Base-by-base conservation (phyloP, 1,140 invertebrate genomes). In the Trichonephila clavata region DNA sequence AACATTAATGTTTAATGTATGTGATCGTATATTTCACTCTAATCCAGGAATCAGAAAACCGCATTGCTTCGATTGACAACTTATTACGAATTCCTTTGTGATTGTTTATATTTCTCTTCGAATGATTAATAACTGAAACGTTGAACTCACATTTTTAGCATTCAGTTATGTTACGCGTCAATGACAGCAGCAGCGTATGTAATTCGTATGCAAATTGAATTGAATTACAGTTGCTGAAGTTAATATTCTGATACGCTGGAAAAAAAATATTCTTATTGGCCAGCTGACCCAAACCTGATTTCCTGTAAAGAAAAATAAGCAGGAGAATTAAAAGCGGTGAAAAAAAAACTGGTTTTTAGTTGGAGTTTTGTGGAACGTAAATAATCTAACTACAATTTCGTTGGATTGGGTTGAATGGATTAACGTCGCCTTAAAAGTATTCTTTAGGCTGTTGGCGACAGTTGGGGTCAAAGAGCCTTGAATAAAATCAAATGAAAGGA, bases 21-120 rank as follows among this genome's bases (percentile, higher is more conserved):
- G 50, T 50, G 71, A 77, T 77, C 27, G 7, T 32, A 77, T 77
- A 83, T 83, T 59, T 43, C 50, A 59, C 5, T 20, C 43, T 83
- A 57, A 59, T 83, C 81, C 81, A 83, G 81, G 24, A 83, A 83
- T 83, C 81, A 18, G 81, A 83, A 83, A 77, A 83, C 16, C 50
- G 81, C n/a, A 16, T 16, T 57, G 43, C 39, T 83, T 59, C 43
- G 81, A 83, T 83, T 83, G 81, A 57, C 50, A 59, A 13, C 81
- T 43, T 39, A 43, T 81, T 39, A 43, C 8, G 77, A 81, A 20
- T 81, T 50, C 21, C n/a, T 57, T 27, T n/a, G 7, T 1, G 81
- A 24, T 59, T 24, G 43, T 83, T n/a, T 77, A 57, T 77, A 68
- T 77, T 77, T 77, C 5, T 77, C 6, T 77, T 27, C 16, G 61